Conservation (phyloP, 1,140 invertebrate genomes). For the Ceratosolen fusciceps region DNA sequence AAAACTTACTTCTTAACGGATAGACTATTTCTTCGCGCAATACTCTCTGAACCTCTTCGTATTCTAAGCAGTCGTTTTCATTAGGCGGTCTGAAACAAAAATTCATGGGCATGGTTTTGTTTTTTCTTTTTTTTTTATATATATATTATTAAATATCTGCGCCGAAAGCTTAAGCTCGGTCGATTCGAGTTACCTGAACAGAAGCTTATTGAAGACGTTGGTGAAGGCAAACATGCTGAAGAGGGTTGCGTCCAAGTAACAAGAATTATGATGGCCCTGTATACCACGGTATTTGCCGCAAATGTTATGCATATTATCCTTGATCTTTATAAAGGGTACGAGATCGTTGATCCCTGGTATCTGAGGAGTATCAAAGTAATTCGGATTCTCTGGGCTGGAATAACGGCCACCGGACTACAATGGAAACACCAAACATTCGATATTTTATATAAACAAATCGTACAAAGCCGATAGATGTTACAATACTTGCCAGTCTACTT, state of each 20-base stretch:
- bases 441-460: no score
- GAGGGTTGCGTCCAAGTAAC: conserved; percentile 96
- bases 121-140: no score
- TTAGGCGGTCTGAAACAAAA: conserved; percentile 75
- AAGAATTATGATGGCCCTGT: conserved; percentile 98
- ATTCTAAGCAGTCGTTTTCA: conserved; percentile 84
- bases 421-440: no score
- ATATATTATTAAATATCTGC: no score
- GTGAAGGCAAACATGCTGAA: conserved; percentile 98
- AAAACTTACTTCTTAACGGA: conserved; percentile 89
- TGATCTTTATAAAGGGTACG: conserved; percentile 81
- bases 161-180: no score
- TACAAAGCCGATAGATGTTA: conserved; percentile 32
- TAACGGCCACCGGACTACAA: conserved; percentile 54
- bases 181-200: conserved; percentile 84
- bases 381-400: conserved; percentile 48
- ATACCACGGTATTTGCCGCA: conserved; percentile 90
- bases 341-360: conserved; percentile 85
- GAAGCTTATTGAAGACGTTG: conserved; percentile 90
- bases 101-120: conserved; percentile 29
- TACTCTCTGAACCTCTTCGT: conserved; percentile 90
- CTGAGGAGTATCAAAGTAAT: conserved; percentile 76
- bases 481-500: no score
- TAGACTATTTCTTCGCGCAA: conserved; percentile 96
- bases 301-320: conserved; percentile 78